Percentiles rank a stretch among this genome's conserved stretches.
Conservation (phyloP, 1,140 invertebrate genomes). For the Heliothis virescens region DNA sequence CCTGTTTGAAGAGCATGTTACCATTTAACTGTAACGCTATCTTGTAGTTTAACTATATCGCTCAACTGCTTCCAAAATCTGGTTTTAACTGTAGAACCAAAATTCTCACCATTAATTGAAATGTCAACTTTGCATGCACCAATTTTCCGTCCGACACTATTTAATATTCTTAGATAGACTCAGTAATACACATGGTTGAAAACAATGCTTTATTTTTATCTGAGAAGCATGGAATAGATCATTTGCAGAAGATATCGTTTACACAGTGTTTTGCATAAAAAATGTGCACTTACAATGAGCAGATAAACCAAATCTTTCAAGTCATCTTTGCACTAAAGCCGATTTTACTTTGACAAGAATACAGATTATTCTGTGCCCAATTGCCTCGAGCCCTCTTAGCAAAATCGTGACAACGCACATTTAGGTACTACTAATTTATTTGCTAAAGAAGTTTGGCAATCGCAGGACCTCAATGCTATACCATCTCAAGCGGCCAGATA, state of each 20-base stretch:
- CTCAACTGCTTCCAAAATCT: background rate
- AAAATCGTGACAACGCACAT: background rate
- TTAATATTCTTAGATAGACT: background rate
- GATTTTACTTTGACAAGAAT: no score
- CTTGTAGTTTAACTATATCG: background rate
- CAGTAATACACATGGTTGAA: background rate
- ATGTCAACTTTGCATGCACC: background rate
- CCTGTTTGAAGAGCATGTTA: constrained; percentile 5
- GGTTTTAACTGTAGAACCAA: background rate
- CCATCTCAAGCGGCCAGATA: no score
- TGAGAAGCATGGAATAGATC: background rate
- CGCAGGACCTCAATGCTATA: no score
- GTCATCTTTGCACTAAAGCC: no score
- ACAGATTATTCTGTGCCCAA: no score
- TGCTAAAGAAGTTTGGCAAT: background rate
- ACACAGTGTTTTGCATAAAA: background rate
- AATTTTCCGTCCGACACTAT: background rate
- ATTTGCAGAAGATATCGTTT: background rate
- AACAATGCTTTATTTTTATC: constrained; percentile 18
- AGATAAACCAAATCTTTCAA: background rate
- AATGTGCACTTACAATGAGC: background rate
- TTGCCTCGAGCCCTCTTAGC: background rate
- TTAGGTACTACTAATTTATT: background rate
- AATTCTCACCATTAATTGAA: background rate
- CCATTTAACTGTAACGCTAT: background rate